Conservation (phyloP, 2,113 vertebrate species). For the Amblyopsis rosae region DNA sequence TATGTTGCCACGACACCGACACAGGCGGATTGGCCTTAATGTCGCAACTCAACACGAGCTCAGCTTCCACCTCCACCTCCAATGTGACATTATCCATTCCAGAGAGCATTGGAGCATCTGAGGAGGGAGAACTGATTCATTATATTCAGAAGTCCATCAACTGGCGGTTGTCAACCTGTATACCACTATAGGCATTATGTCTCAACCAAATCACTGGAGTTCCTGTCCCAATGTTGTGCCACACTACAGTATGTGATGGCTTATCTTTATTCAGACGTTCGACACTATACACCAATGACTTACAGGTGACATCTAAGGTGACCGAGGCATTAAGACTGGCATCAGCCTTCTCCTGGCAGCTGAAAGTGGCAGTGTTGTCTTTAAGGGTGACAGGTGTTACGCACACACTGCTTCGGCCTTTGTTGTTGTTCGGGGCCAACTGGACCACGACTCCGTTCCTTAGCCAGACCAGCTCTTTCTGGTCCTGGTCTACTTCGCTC, state of each 20-base stretch:
- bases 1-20: constrained; percentile 60
- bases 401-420: constrained; percentile 64
- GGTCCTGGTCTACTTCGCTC: not conserved
- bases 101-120: constrained; percentile 64
- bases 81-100: constrained; percentile 44
- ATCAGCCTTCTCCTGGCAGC: constrained; percentile 61
- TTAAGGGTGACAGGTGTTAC: constrained; percentile 55
- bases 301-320: constrained; percentile 73
- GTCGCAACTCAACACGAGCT: constrained; percentile 60
- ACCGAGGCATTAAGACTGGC: constrained; percentile 50
- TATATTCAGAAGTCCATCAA: not conserved
- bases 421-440: constrained; percentile 60
- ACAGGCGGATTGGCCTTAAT: constrained; percentile 67
- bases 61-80: constrained; percentile 44
- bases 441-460: constrained; percentile 57
- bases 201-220: too few species aligned
- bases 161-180: not conserved
- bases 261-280: too few species aligned
- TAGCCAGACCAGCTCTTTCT: constrained; percentile 71
- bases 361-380: constrained; percentile 70
- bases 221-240: not conserved
- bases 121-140: not conserved
- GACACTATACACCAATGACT: constrained; percentile 42
- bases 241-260: too few species aligned
- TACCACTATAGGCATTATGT: not conserved